Evolutionary conservation across 2,888 invertebrate species (phyloP).

Genomic region (Chrysolina americana): DNA sequence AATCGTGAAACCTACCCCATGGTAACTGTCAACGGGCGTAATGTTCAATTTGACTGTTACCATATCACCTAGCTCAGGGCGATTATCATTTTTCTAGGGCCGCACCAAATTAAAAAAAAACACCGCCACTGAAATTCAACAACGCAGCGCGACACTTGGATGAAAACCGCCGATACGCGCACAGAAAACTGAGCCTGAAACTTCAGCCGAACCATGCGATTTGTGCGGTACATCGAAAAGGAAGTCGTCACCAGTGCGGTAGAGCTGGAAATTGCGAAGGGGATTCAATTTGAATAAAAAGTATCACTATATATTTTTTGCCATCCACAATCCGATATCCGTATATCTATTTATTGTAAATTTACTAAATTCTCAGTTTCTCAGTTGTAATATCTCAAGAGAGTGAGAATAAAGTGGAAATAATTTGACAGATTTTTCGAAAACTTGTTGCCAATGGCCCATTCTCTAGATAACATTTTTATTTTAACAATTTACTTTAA

Average conservation of each 20-base stretch:
- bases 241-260: neutral
- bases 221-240: neutral
- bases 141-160: neutral
- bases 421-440: too few species aligned
- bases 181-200: slow-evolving; percentile 2
- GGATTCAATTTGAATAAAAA: too few species aligned
- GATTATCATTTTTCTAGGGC: slow-evolving; percentile 36
- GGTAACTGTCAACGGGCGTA: slow-evolving; percentile 42
- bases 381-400: too few species aligned
- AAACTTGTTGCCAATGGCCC: too few species aligned
- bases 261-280: neutral
- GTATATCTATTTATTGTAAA: too few species aligned
- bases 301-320: too few species aligned
- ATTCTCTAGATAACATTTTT: too few species aligned
- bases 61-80: slow-evolving; percentile 47
- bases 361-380: too few species aligned
- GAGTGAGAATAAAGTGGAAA: too few species aligned
- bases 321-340: too few species aligned
- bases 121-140: neutral
- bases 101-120: neutral
- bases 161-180: neutral
- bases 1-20: slow-evolving; percentile 45
- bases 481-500: too few species aligned
- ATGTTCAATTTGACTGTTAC: slow-evolving; percentile 55
- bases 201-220: neutral